Base-by-base conservation (phyloP, 2,113 vertebrate species). In the Henicopernis longicauda region DNA sequence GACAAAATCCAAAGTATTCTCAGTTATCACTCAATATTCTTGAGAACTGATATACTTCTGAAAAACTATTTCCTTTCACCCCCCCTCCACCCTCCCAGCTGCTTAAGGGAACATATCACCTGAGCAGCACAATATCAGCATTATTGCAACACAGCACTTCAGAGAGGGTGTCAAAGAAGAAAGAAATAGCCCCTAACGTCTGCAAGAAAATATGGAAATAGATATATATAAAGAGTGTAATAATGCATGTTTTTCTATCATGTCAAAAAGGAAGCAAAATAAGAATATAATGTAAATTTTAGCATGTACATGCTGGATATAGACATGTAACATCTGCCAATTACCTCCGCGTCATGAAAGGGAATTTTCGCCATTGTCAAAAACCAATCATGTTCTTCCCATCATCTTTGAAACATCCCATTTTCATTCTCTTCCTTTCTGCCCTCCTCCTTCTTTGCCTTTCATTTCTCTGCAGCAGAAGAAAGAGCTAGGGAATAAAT, bases 401-500 rank as follows among this genome's bases (percentile, higher is more conserved):
- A 26, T 63, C 36, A 34, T 47, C n/a, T 72, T 89, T 74, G 78
- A 90, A 94, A 86, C 9, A 82, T 49, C 72, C 29, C 9, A 62
- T 88, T 95, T 91, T 84, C 32, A 67, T 94, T 86, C 25, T 93
- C 23, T 94, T 71, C 15, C 45, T 55, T 92, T 83, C 54, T 82
- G 10, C 61, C 45, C 16, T 77, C 4, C 13, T 89, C 38, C 34
- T 91, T n/a, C 44, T 59, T 26, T 44, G 26, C 47, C 73, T 95
- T 86, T 49, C 92, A 50, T 86, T 92, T 89, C 71, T 81, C 84
- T 86, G 71, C 49, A 82, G 57, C 40, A 70, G 38, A 92, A 81
- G 54, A 94, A 83, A 76, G 52, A 92, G 50, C 26, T 81, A 69
- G 21, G 93, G 90, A 96, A 85, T 93, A 96, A 94, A 94, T 96